Percentiles rank a stretch among this genome's conserved stretches.
Evolutionary conservation across 2,113 vertebrate species (phyloP).

Genomic region (Hippocampus guttulatus): DNA sequence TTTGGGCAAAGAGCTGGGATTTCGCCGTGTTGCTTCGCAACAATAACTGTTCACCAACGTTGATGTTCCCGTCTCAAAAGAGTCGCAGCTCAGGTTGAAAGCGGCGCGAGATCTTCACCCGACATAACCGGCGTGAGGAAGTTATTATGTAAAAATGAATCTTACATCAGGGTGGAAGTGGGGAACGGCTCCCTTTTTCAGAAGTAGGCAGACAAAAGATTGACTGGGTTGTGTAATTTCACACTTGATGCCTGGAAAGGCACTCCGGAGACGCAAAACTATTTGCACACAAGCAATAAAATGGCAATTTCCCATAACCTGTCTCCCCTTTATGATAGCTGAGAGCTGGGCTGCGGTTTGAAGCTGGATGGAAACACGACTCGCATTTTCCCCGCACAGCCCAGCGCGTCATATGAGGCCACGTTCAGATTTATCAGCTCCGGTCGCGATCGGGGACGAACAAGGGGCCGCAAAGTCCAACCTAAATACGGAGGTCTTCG

Average conservation of each 20-base stretch:
- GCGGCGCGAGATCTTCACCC: no score
- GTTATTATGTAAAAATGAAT: no score
- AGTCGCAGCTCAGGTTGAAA: no score
- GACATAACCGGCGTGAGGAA: no score
- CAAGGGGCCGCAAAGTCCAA: slow-evolving; percentile 49
- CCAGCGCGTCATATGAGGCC: slow-evolving; percentile 10
- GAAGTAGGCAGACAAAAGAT: neutral
- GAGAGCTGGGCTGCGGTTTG: slow-evolving; percentile 2
- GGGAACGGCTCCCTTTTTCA: neutral
- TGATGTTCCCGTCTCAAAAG: no score
- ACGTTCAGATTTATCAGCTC: slow-evolving; percentile 48
- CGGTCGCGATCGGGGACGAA: slow-evolving; percentile 30
- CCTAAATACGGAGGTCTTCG: slow-evolving; percentile 53
- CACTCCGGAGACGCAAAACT: neutral
- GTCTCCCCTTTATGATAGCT: neutral
- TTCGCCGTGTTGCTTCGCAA: neutral
- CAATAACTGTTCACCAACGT: no score
- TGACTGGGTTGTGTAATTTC: neutral
- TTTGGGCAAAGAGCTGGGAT: neutral
- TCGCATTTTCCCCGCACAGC: slow-evolving; percentile 1
- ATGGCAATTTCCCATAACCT: neutral
- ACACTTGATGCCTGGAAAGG: neutral
- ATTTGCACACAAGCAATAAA: neutral
- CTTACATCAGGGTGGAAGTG: no score
- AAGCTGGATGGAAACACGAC: slow-evolving; percentile 21